Evolutionary conservation across 2,888 invertebrate species (phyloP).

Genomic region (Drosophila atroscutellata): DNA sequence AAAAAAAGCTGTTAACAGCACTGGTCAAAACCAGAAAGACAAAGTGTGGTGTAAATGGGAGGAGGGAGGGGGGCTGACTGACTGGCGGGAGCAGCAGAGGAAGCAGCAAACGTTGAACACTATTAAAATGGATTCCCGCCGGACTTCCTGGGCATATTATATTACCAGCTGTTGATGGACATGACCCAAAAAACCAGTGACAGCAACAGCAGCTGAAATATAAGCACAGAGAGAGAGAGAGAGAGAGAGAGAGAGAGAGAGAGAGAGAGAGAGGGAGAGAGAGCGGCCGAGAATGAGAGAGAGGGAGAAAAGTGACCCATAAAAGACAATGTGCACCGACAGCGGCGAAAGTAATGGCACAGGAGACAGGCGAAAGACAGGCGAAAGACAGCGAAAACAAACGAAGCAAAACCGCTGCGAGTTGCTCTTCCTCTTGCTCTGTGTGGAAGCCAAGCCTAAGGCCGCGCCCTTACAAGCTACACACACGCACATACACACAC

Average conservation of each 20-base stretch:
- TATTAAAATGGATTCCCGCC: slow-evolving; percentile 81
- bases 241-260: background rate
- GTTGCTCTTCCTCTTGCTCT: slow-evolving; percentile 15
- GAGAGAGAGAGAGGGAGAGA: background rate
- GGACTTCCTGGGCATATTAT: slow-evolving; percentile 77
- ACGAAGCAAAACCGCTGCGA: slow-evolving; percentile 24
- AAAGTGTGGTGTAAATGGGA: too few relatives aligned
- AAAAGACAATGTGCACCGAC: slow-evolving; percentile 65
- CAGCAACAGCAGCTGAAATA: slow-evolving; percentile 21
- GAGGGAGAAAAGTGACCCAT: slow-evolving; percentile 54
- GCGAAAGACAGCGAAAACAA: slow-evolving; percentile 34
- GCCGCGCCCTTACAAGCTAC: slow-evolving; percentile 53
- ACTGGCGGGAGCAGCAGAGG: slow-evolving; percentile 14
- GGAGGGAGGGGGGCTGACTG: background rate
- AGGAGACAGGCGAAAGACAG: slow-evolving; percentile 17
- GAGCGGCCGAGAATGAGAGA: background rate
- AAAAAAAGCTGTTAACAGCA: slow-evolving; percentile 56
- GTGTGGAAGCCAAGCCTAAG: slow-evolving; percentile 57
- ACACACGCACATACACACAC: slow-evolving; percentile 40
- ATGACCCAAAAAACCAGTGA: slow-evolving; percentile 68
- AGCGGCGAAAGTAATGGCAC: slow-evolving; percentile 66
- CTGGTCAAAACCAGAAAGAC: slow-evolving; percentile 33
- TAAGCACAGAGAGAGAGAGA: background rate
- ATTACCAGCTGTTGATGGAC: slow-evolving; percentile 77
- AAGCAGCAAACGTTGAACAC: slow-evolving; percentile 46